Evolutionary conservation across 2,888 invertebrate genomes (phyloP), one percentile per base, ranked within the genome.

Genomic region (Theretra japonica): DNA sequence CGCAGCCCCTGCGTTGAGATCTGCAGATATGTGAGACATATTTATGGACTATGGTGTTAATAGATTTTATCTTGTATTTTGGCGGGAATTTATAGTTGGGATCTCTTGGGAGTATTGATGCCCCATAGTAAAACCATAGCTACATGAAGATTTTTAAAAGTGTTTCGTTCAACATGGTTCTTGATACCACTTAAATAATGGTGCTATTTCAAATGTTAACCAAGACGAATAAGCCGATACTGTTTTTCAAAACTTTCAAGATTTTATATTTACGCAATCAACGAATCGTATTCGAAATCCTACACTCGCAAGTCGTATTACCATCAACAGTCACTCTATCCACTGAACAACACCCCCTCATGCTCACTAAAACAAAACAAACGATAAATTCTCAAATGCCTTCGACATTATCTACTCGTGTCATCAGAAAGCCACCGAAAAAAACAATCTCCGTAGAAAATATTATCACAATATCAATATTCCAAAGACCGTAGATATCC

Each of bases 401-500:
- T 50, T 53, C n/a, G n/a, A n/a, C 19, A n/a, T 53, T 53, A 53
- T 53, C 53, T 53, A n/a, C n/a, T 53, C 41, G 53, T 53, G 17
- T 53, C n/a, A n/a, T 53, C 53, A 53, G 6, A 19, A 53, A 53
- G 19, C n/a, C n/a, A 17, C 19, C 53, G n/a, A 53, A 53, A 60
- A 60, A 60, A n/a, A 30, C 30, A 28, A 28, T 59, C 28, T 59
- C 25, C 17, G n/a, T n/a, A 50, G 48, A 60, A 50, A 60, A 21
- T 21, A 60, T 28, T 50, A 60, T 53, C n/a, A 53, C 19, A 21
- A 25, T 25, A 59, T 59, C 48, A 56, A 28, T 21, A 33, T 70
- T n/a, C 15, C 53, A 53, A 50, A 15, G 21, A 25, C 17, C 70
- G 60, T 53, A 53, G 33, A 65, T 56, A 56, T 25, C 70, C 70